Base-by-base conservation (phyloP, 1,140 invertebrate genomes). In the Cataglyphis hispanica region DNA sequence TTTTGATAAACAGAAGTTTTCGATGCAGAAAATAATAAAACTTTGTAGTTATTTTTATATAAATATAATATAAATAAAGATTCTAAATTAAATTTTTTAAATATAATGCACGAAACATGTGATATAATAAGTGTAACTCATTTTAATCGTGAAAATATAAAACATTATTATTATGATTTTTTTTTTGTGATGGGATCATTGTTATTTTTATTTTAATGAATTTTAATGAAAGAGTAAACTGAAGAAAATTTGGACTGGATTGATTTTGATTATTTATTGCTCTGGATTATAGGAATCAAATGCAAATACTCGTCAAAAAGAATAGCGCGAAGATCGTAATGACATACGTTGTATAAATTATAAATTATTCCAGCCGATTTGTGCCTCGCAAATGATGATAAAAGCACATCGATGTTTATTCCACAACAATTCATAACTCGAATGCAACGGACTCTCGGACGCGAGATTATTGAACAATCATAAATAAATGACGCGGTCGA, bases 401-500 rank as follows among this genome's bases (percentile, higher is more conserved):
- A 80, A 80, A 80, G 50, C 43, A 50, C 34, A 56, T 69, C 34
- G 77, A 70, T 70, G 46, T 80, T 69, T 80, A 70, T 69, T 67
- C 64, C 69, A 80, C 63, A 67, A 43, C 77, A 34, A 80, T 80
- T 70, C 64, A 40, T 80, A 56, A 58, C 31, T 56, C 34, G 77
- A 78, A 67, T 27, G n/a, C 58, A 22, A 64, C 34, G 46, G 22
- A 66, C 37, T 22, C 25, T 22, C 25, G n/a, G n/a, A n/a, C n/a
- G 25, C 43, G n/a, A 27, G 27, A 43, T 69, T 80, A 40, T 27
- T 46, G 22, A 69, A 40, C 77, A 67, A 58, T 80, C 64, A 80
- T 80, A 70, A 67, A 80, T 80, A 80, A 80, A 70, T 80, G 25
- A 80, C 77, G 77, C 64, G 50, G 40, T 64, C 43, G 46, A 80